phyloP scores from a whole-genome alignment of 2,797 vertebrate genomes.

The Xenops minutus region DNA sequence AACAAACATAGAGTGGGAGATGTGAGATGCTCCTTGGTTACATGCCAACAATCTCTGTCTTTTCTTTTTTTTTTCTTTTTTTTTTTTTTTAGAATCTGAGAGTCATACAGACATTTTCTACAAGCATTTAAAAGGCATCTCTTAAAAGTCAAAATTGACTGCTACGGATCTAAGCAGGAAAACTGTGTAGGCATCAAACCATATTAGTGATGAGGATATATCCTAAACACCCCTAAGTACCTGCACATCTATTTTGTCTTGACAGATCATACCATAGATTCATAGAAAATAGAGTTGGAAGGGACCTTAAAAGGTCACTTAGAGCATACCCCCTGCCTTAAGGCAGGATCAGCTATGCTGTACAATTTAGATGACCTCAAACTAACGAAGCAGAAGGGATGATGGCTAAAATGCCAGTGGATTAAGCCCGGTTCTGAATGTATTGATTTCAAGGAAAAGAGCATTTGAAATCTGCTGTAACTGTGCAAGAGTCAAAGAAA shows the following conservation, averaged over 20 bases:
- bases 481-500: constrained; percentile 51
- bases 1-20: background rate
- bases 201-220: background rate
- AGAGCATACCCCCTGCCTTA: constrained; percentile 27
- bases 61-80: background rate
- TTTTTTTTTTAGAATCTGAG: background rate
- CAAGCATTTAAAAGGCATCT: background rate
- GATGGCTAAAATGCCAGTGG: constrained; percentile 49
- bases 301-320: constrained; percentile 43
- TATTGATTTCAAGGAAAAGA: constrained; percentile 58
- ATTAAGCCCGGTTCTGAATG: constrained; percentile 51
- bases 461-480: constrained; percentile 45
- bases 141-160: background rate
- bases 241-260: background rate
- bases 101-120: background rate
- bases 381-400: constrained; percentile 52
- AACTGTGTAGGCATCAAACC: background rate
- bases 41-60: background rate
- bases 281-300: constrained; percentile 9
- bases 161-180: background rate
- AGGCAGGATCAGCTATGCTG: constrained; percentile 51
- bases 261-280: background rate
- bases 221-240: background rate
- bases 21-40: background rate
- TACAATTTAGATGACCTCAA: constrained; percentile 41